A percentile compares a stretch with the other conserved stretches of the same genome.
Conservation (phyloP, 2,113 vertebrate genomes). For the Hystrix brachyura region DNA sequence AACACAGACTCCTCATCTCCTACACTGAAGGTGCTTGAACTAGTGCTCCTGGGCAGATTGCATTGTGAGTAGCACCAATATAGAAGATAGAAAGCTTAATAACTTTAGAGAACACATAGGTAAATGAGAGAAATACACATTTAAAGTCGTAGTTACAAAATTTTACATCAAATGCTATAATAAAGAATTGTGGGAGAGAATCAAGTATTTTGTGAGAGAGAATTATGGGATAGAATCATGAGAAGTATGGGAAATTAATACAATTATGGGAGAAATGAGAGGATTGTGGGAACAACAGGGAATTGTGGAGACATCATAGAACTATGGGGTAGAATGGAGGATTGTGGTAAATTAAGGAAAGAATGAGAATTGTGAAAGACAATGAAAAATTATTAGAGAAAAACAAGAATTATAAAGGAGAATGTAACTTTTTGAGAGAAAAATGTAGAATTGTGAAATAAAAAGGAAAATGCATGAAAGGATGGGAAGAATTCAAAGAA, state of each 20-base stretch:
- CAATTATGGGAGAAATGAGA: neutral
- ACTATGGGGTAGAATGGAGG: neutral
- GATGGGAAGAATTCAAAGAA: neutral
- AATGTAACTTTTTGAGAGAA: neutral
- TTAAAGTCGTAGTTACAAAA: neutral
- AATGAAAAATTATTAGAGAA: neutral
- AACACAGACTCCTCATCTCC: neutral
- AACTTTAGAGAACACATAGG: neutral
- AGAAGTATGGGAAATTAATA: neutral
- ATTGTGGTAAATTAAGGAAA: neutral
- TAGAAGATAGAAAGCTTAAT: neutral
- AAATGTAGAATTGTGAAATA: neutral
- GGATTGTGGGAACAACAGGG: neutral
- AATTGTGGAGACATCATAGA: neutral
- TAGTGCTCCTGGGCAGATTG: neutral
- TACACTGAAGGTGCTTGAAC: neutral
- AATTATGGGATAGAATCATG: neutral
- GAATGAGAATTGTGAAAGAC: neutral
- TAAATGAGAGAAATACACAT: neutral
- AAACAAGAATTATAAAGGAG: neutral
- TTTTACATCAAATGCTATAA: neutral
- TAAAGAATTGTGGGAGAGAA: neutral
- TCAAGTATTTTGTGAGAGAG: neutral
- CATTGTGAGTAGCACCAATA: neutral
- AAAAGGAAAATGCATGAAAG: neutral